These are phyloP conservation scores for Phragmatobia fuliginosa DNA, from an alignment of 2,888 invertebrate genomes.

Conservation along the genomic window DNA sequence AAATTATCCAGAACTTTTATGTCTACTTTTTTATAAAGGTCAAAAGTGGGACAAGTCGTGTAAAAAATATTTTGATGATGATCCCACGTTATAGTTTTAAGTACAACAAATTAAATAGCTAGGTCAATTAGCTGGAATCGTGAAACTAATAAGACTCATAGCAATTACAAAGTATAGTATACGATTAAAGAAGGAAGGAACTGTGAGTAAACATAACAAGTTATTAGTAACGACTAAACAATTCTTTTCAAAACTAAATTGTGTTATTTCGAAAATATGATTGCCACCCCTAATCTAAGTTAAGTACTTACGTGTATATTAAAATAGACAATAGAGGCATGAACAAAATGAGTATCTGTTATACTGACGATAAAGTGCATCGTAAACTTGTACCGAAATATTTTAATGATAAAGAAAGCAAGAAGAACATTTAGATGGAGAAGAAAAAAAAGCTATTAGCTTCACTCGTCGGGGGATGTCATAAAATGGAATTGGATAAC, in stretches of 20 bases:
- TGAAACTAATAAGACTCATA: not conserved
- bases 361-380: conserved; percentile 27
- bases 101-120: not conserved
- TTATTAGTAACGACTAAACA: not conserved
- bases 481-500: conserved; percentile 19
- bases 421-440: not conserved
- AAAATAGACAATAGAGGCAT: conserved; percentile 36
- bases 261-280: not conserved
- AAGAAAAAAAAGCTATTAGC: not conserved
- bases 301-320: conserved; percentile 32
- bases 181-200: not conserved
- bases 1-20: not conserved
- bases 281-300: conserved; percentile 32
- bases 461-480: conserved; percentile 15
- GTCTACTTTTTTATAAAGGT: not conserved
- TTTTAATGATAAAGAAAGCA: conserved; percentile 5
- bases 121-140: not conserved
- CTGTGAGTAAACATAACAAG: not conserved
- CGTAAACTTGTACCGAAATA: conserved; percentile 30
- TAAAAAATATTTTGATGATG: not conserved
- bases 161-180: not conserved
- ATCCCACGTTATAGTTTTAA: not conserved
- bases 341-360: conserved; percentile 10
- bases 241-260: not conserved
- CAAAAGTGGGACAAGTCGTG: not conserved